Base-by-base conservation (phyloP, 2,888 invertebrate species). In the Drosophila conformis region DNA sequence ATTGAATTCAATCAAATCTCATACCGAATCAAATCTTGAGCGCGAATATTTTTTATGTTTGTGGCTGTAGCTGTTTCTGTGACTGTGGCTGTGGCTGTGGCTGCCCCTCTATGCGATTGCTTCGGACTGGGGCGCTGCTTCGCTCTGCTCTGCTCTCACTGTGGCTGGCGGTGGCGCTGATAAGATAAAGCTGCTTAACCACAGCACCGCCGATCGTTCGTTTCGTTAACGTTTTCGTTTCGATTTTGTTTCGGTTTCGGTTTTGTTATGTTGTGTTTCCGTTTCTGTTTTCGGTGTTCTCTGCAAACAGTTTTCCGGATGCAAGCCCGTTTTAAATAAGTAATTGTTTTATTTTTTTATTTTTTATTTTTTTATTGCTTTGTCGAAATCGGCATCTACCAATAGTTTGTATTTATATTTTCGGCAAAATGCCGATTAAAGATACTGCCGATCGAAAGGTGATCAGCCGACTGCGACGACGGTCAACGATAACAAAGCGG, bases 101-200 rank as follows among this genome's bases (percentile, higher is more conserved):
- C 27, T 51, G 54, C 15, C 33, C 15, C 25, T 38, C 48, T 48
- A 58, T 66, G 21, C 53, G 54, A 54, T 54, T 54, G 54, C 38
- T 38, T 38, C 18, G 27, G 56, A 27, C 4, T 38, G n/a, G 4
- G 27, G 2, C 15, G 15, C 46, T 46, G 46, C 25, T 46, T 46
- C 2, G 6, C 36, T 36, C 36, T 36, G 18, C 18, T 4, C 35
- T 38, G 36, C 40, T 10, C 46, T 46, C 13, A 46, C 25, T 46
- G 46, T 25, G 46, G 25, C 33, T 36, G 53, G 60, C 36, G 52
- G 27, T 70, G 49, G 40, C 33, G 36, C 25, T 49, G 76, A 76
- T 76, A 76, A 76, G 76, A 76, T 76, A 76, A 76, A 76, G 63
- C 61, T 53, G 64, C 77, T 67, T 63, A 63, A 56, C 62, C 72